phyloP scores from a whole-genome alignment of 2,888 invertebrate genomes.

The Synergus umbraculus region DNA sequence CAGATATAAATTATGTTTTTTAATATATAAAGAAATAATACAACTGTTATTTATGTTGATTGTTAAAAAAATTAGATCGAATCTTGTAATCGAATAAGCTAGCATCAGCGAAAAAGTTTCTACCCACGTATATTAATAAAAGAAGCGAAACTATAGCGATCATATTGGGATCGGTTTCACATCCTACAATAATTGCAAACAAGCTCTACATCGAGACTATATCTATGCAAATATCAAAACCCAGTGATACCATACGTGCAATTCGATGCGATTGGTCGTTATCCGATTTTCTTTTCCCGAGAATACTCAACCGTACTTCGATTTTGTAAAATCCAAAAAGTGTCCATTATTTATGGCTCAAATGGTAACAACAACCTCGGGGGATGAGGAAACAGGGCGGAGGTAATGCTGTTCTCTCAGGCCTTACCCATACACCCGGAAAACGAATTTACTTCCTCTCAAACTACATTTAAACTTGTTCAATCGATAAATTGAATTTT shows the following conservation, averaged over 20 bases:
- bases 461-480: background rate
- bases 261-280: constrained; percentile 10
- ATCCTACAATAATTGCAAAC: constrained; percentile 28
- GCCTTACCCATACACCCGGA: background rate
- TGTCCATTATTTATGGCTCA: constrained; percentile 27
- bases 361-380: background rate
- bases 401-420: constrained; percentile 19
- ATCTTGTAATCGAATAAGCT: background rate
- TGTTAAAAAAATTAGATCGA: background rate
- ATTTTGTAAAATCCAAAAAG: background rate
- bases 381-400: constrained; percentile 3
- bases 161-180: constrained; percentile 7
- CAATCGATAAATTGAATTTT: background rate
- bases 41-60: background rate
- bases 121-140: background rate
- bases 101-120: background rate
- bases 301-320: background rate
- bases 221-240: background rate
- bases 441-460: constrained; percentile 25
- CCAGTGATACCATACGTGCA: background rate
- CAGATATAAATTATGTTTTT: no score
- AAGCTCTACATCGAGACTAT: background rate
- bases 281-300: constrained; percentile 34
- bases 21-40: background rate
- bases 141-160: constrained; percentile 14